Evolutionary conservation across 92 coral and sea anemone genomes (phyloP).

Genomic region (Parazoanthus atlanticus): DNA sequence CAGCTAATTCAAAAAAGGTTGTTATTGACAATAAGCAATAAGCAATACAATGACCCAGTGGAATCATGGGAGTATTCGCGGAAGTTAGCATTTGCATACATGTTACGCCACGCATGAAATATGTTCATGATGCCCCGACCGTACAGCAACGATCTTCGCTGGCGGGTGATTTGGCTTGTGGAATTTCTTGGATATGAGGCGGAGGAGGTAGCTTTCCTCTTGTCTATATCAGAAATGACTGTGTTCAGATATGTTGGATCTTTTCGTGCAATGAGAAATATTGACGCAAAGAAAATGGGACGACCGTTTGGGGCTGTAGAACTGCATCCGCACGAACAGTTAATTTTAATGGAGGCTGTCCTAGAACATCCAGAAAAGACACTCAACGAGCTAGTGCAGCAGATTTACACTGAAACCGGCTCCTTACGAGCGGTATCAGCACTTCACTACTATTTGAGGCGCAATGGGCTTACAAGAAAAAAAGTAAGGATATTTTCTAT

Average conservation of each 20-base stretch:
- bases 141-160: conserved; percentile 52
- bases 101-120: background rate
- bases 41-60: background rate
- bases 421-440: conserved; percentile 38
- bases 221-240: conserved; percentile 40
- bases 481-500: background rate
- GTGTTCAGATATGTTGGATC: background rate
- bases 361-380: conserved; percentile 57
- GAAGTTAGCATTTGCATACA: background rate
- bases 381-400: conserved; percentile 48
- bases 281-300: conserved; percentile 5
- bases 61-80: background rate
- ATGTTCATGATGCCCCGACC: conserved; percentile 44
- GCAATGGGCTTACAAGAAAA: conserved; percentile 21
- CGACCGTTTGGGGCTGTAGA: conserved; percentile 27
- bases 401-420: conserved; percentile 35
- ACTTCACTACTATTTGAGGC: conserved; percentile 29
- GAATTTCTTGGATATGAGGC: conserved; percentile 39
- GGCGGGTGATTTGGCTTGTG: conserved; percentile 51
- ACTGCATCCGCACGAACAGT: conserved; percentile 42
- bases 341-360: conserved; percentile 51
- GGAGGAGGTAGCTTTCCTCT: conserved; percentile 44
- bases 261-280: background rate
- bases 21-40: background rate
- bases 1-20: too few relatives aligned